Base-by-base conservation (phyloP, 2,797 vertebrate species). In the Sylvilagus floridanus region DNA sequence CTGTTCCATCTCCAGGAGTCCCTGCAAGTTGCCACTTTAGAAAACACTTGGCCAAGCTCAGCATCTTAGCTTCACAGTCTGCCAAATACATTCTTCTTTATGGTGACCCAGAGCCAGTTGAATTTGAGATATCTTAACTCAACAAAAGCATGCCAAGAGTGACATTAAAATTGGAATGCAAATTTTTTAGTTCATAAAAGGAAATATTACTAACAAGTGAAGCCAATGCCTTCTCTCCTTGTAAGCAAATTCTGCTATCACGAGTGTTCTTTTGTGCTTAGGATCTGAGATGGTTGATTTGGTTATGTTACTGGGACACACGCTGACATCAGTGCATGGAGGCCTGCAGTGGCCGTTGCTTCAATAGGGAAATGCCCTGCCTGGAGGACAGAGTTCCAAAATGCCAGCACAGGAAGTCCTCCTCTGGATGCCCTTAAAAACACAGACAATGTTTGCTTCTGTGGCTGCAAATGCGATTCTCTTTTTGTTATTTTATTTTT, bases 401-500 rank as follows among this genome's bases (percentile, higher is more conserved):
- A 73, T 72, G n/a, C 32, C 28, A 86, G 32, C 19, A 73, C 32
- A 73, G 28, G 52, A 50, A 28, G 63, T 26, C 54, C 12, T 93
- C 75, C 19, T 42, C 13, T 75, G 30, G 42, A 77, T 10, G 66
- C 21, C 8, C 54, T 88, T 77, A 19, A 72, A 79, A 77, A 66
- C 35, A 32, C 12, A 90, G 12, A 37, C 17, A 63, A 26, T 21
- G 69, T 73, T 91, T 85, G 65, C 26, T 78, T 84, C 65, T 12
- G 5, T 86, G 81, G 14, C n/a, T 82, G 1, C 79, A 90, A 94
- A 85, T 60, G 37, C 62, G 75, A 35, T 50, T 77, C 54, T 68
- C 7, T 26, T 77, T 94, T 90, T 60, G 6, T 26, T 79, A 42
- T 88, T 90, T 93, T 86, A 84, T 90, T 93, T 88, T 91, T 95